Evolutionary conservation across 2,888 invertebrate species (phyloP).

Genomic region (Cantharis lateralis): DNA sequence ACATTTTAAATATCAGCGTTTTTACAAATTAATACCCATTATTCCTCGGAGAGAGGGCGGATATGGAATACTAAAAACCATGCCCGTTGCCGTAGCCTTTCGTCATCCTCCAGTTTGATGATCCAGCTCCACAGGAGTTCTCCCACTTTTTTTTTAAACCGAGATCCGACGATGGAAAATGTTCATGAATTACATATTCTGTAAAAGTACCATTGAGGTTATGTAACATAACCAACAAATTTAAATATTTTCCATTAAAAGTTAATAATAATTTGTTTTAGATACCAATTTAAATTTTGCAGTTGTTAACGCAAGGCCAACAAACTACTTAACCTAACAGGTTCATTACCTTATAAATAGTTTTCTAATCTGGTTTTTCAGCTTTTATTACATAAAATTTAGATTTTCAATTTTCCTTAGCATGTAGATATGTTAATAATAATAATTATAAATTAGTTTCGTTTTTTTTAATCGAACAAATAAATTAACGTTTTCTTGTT

Average conservation of each 20-base stretch:
- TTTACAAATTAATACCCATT: neutral
- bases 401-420: neutral
- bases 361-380: neutral
- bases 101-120: neutral
- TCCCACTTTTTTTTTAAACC: neutral
- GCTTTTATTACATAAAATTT: neutral
- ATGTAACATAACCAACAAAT: neutral
- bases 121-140: neutral
- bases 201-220: neutral
- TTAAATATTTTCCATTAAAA: neutral
- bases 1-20: neutral
- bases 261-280: neutral
- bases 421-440: neutral
- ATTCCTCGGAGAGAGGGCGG: too few relatives aligned
- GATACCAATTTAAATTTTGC: neutral
- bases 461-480: neutral
- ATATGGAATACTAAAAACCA: neutral
- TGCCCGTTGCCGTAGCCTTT: neutral
- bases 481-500: neutral
- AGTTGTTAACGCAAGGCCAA: neutral
- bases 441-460: neutral
- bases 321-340: neutral
- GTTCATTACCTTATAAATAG: neutral
- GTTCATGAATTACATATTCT: neutral
- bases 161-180: neutral